Conservation (phyloP, 1,140 invertebrate species). For the Halictus rubicundus region DNA sequence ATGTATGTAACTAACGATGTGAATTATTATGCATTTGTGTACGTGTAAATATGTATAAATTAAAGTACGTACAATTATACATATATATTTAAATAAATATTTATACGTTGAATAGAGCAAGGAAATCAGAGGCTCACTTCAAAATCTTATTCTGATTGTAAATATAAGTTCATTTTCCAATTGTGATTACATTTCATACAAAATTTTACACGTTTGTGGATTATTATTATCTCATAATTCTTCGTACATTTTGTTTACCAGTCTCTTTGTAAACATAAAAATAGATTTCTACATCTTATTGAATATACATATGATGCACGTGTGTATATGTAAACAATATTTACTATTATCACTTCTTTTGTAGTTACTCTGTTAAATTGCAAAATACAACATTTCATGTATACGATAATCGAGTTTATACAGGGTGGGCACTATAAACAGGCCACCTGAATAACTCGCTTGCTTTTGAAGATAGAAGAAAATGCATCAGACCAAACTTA, state of each 20-base stretch:
- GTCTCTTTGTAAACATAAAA: conserved; percentile 63
- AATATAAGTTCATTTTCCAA: conserved; percentile 27
- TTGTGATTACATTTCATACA: conserved; percentile 39
- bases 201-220: conserved; percentile 37
- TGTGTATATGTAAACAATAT: conserved; percentile 36
- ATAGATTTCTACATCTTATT: conserved; percentile 56
- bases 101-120: conserved; percentile 5
- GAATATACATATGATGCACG: conserved; percentile 31
- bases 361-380: conserved; percentile 11
- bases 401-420: conserved; percentile 6
- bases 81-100: too few relatives aligned
- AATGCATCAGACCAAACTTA: too few relatives aligned
- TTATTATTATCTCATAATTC: conserved; percentile 22
- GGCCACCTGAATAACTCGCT: too few relatives aligned
- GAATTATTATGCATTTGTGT: not conserved
- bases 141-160: conserved; percentile 22
- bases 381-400: conserved; percentile 43
- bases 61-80: too few relatives aligned
- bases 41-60: not conserved
- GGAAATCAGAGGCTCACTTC: conserved; percentile 18
- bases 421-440: too few relatives aligned
- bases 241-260: conserved; percentile 26
- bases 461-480: too few relatives aligned
- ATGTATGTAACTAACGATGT: conserved; percentile 36
- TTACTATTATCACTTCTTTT: conserved; percentile 28